phyloP scores from a whole-genome alignment of 2,888 invertebrate species.

The Andrena marginata region DNA sequence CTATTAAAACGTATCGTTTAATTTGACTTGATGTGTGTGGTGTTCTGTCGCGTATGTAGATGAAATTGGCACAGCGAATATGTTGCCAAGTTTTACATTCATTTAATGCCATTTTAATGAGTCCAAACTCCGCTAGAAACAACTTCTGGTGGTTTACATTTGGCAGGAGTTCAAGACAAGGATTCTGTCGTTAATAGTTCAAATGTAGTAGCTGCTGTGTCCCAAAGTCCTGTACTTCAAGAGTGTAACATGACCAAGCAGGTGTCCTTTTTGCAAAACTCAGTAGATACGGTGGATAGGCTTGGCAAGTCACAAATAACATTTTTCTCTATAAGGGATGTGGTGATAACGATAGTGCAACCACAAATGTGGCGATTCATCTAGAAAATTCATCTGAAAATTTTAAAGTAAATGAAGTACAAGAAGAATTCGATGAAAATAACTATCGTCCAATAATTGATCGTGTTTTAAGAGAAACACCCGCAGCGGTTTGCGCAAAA shows the following conservation, averaged over 20 bases:
- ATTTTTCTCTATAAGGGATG: too few relatives aligned
- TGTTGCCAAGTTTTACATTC: constrained; percentile 55
- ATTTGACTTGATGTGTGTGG: background rate
- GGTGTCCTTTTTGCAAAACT: background rate
- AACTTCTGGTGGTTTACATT: constrained; percentile 54
- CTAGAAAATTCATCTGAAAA: too few relatives aligned
- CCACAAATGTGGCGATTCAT: too few relatives aligned
- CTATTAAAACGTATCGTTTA: background rate
- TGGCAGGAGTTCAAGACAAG: constrained; percentile 64
- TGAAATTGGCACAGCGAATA: constrained; percentile 38
- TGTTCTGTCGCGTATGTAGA: constrained; percentile 13
- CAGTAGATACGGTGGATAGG: background rate
- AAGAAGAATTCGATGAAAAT: too few relatives aligned
- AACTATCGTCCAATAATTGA: too few relatives aligned
- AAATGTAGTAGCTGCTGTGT: constrained; percentile 25
- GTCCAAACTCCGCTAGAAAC: constrained; percentile 51
- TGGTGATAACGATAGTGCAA: too few relatives aligned
- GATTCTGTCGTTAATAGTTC: constrained; percentile 54
- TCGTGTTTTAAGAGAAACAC: too few relatives aligned
- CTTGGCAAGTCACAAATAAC: background rate
- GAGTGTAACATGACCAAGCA: background rate
- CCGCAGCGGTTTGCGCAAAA: too few relatives aligned
- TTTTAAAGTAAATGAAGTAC: too few relatives aligned
- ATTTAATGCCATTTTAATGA: constrained; percentile 61
- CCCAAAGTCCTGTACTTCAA: background rate